These are phyloP conservation scores for Lerista edwardsae DNA, from an alignment of 2,797 vertebrate genomes.

Conservation along the genomic window DNA sequence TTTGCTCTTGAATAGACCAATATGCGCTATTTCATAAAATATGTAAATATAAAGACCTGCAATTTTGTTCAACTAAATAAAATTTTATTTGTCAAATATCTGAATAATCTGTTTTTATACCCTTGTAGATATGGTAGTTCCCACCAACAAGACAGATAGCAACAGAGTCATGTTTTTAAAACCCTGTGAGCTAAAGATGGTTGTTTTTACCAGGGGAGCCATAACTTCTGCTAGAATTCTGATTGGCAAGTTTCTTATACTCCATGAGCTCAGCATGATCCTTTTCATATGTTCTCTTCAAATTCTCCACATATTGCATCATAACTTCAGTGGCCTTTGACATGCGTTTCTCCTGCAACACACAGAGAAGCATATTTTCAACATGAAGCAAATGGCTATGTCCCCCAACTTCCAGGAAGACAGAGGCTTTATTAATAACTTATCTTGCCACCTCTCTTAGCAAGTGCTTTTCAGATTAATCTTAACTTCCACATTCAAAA, in stretches of 20 bases:
- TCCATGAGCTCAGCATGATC: conserved; percentile 97
- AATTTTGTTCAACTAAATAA: neutral
- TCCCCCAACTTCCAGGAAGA: neutral
- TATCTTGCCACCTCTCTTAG: neutral
- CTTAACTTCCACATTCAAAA: neutral
- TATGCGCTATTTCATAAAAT: neutral
- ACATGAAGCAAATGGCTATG: neutral
- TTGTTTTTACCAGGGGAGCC: conserved; percentile 84
- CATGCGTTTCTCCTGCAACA: conserved; percentile 94
- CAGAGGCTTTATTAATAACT: neutral
- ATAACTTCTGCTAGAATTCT: conserved; percentile 94
- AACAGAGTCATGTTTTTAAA: neutral
- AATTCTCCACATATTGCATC: conserved; percentile 98
- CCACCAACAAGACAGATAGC: neutral
- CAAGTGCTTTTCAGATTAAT: neutral
- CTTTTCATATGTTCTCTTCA: conserved; percentile 98
- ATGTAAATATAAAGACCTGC: neutral
- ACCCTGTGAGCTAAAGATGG: conserved; percentile 62
- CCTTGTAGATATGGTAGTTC: neutral
- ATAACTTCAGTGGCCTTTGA: conserved; percentile 98
- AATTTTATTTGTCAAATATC: neutral
- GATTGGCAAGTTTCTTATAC: conserved; percentile 97
- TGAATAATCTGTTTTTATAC: conserved; percentile 6
- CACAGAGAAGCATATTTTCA: neutral
- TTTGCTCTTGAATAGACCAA: neutral